A percentile compares a stretch with the other conserved stretches of the same genome.
Conservation (phyloP, 2,797 vertebrate species). For the Propithecus deckenii region DNA sequence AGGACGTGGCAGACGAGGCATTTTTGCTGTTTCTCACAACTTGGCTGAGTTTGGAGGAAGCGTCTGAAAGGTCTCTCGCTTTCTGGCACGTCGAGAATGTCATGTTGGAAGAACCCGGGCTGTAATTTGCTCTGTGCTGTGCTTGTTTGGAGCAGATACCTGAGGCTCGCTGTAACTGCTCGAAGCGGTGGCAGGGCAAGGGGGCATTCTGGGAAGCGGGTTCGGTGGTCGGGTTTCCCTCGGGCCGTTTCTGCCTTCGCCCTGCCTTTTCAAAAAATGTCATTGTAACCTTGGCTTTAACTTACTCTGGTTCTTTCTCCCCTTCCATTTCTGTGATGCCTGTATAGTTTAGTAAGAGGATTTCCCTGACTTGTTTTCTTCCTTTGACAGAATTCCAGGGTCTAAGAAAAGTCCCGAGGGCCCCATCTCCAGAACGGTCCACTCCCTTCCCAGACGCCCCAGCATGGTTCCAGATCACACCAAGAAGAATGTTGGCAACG, state of each 20-base stretch:
- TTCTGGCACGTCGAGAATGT: neutral
- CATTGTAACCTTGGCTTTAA: neutral
- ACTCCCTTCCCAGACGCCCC: conserved; percentile 83
- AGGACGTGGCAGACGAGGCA: accelerated
- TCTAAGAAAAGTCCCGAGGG: conserved; percentile 89
- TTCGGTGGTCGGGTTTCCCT: neutral
- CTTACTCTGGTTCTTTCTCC: neutral
- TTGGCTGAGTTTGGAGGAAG: accelerated
- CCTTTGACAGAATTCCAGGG: conserved; percentile 88
- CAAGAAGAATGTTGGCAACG: conserved; percentile 86
- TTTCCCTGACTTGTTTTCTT: neutral
- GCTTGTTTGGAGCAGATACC: accelerated
- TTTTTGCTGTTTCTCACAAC: accelerated
- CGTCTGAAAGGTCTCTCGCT: neutral
- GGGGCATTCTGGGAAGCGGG: neutral
- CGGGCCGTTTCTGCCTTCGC: neutral
- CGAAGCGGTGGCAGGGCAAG: accelerated
- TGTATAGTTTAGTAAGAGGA: neutral
- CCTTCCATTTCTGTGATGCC: accelerated
- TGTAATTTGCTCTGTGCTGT: accelerated
- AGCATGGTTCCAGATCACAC: conserved; percentile 81
- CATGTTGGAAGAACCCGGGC: accelerated
- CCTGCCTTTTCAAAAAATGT: no score
- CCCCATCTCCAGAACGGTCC: conserved; percentile 83
- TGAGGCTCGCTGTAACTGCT: accelerated